Base-by-base conservation (phyloP, 2,888 invertebrate species). In the Melanostoma scalare region DNA sequence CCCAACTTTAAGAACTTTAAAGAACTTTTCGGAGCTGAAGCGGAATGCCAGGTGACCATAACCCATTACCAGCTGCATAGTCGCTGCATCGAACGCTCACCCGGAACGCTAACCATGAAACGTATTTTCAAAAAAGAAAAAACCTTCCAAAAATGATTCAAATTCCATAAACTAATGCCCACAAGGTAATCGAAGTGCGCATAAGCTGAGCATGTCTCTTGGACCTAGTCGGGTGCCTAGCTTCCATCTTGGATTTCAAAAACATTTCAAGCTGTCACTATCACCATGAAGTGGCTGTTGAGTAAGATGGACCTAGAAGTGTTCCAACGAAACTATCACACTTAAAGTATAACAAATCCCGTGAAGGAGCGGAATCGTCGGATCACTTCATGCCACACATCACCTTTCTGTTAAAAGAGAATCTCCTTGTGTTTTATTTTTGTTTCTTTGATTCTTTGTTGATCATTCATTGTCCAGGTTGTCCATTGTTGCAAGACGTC, bases 401-500 rank as follows among this genome's bases (percentile, higher is more conserved):
- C 69, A 56, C 61, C 73, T 68, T 68, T 30, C 35, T 40, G 30
- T 50, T 52, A 53, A 53, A 60, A 67, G 65, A 52, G 48, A 50
- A 60, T 60, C 46, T 33, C 38, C 38, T 46, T 10, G n/a, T 36
- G 31, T 10, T 10, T 40, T 58, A n/a, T 5, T 67, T 20, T 46
- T 44, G 48, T 2, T 33, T 36, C 35, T 67, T 46, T 63, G 67
- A 40, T 61, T 60, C 42, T 82, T 73, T 77, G 74, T 78, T 60
- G 78, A 78, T 84, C 84, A 84, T 84, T 84, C 71, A 20, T 20
- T 20, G 20, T 20, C 20, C 20, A 20, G 74, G 73, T 78, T 78
- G 84, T 78, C 78, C 74, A 84, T 78, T 84, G 78, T 74, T 58
- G 74, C 60, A 73, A 84, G 74, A 74, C 78, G 74, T 78, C 84